Percentiles rank a stretch among this genome's conserved stretches.
phyloP scores from a whole-genome alignment of 1,140 invertebrate species.

The Drosophila ironensis region DNA sequence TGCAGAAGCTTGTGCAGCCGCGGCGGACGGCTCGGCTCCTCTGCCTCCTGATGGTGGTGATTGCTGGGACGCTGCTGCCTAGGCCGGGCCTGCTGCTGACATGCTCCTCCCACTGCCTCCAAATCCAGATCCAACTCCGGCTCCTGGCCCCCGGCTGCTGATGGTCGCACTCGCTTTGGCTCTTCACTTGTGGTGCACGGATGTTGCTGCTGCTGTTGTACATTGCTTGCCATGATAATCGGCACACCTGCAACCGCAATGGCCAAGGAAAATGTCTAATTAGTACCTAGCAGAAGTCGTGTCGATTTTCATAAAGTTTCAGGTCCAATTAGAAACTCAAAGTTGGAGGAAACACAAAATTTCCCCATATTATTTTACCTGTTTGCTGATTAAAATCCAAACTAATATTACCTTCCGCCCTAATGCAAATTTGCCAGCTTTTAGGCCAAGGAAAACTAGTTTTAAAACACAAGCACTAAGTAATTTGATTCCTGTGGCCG shows the following conservation, averaged over 20 bases:
- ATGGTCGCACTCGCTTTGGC: slow-evolving; percentile 32
- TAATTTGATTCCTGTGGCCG: neutral
- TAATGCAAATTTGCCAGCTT: neutral
- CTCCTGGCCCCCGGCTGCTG: slow-evolving; percentile 11
- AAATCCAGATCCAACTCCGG: too few species aligned
- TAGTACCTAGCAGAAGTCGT: too few species aligned
- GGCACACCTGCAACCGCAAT: slow-evolving; percentile 61
- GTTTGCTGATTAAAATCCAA: too few species aligned
- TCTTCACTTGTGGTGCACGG: slow-evolving; percentile 48
- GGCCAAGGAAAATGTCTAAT: too few species aligned
- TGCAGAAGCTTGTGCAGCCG: slow-evolving; percentile 29
- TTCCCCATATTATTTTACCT: too few species aligned
- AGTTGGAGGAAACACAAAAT: too few species aligned
- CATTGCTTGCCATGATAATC: slow-evolving; percentile 81
- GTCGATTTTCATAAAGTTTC: too few species aligned
- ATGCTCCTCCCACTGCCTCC: slow-evolving; percentile 10
- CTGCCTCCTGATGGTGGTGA: slow-evolving; percentile 9
- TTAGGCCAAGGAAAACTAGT: neutral
- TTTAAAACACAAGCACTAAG: neutral
- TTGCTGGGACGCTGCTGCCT: slow-evolving; percentile 13
- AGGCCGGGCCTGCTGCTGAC: slow-evolving; percentile 21
- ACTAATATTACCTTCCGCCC: too few species aligned
- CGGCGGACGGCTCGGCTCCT: neutral
- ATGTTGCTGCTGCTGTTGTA: slow-evolving; percentile 67
- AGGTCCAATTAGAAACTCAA: too few species aligned